These are phyloP conservation scores for Psephotus haematonotus DNA, from an alignment of 2,113 vertebrate genomes.

Conservation along the genomic window DNA sequence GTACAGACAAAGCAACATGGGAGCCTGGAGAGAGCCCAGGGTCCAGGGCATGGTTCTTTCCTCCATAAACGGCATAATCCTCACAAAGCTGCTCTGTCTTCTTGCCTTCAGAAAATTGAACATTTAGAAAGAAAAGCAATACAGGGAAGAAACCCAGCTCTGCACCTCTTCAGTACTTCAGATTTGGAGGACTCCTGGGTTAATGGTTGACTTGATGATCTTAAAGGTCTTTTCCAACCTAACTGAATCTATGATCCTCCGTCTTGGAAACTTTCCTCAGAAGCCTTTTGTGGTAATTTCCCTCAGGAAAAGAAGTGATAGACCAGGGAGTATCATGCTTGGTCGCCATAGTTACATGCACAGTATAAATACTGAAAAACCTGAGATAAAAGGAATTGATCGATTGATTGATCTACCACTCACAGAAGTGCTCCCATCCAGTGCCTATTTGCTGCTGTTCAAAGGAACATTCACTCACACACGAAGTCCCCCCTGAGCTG, in stretches of 20 bases:
- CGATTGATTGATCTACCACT: rapidly evolving
- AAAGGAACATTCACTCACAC: not conserved
- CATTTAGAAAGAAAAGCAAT: not conserved
- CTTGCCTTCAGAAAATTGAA: not conserved
- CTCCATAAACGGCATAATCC: not conserved
- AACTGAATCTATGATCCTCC: not conserved
- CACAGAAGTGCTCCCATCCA: not conserved
- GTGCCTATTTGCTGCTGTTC: not conserved
- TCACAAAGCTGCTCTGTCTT: not conserved
- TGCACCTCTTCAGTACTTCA: not conserved
- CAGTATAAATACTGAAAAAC: not conserved
- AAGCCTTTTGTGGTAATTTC: not conserved
- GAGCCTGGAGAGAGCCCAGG: not conserved
- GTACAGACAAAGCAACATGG: not conserved
- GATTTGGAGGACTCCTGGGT: not conserved
- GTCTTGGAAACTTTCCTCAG: not conserved
- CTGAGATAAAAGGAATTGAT: rapidly evolving
- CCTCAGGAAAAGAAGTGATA: not conserved
- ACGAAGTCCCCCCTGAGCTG: too few species aligned
- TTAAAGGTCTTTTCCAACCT: not conserved
- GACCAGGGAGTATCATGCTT: not conserved
- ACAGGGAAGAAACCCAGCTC: not conserved
- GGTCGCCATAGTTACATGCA: not conserved
- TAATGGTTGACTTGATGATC: not conserved
- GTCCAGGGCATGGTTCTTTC: not conserved